These are phyloP conservation scores for Asbolus verrucosus DNA, from an alignment of 1,140 invertebrate genomes.

Conservation along the genomic window DNA sequence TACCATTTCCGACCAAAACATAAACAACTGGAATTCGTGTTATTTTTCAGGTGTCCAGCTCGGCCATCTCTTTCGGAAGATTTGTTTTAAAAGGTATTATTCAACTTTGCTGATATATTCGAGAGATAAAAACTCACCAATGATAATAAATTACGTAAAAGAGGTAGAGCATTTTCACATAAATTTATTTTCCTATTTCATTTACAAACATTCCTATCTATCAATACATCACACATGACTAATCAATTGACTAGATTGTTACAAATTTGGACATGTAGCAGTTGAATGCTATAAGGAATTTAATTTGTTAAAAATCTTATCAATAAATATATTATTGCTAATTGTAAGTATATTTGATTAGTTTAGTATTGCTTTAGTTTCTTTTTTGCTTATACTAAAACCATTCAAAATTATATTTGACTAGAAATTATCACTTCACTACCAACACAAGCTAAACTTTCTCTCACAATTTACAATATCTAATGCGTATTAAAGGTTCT, in stretches of 20 bases:
- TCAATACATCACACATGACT: slow-evolving; percentile 34
- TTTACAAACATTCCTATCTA: slow-evolving; percentile 22
- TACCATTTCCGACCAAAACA: too few species aligned
- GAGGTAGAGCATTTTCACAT: too few species aligned
- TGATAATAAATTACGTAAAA: too few species aligned
- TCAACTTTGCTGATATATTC: too few species aligned
- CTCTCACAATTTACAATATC: slow-evolving; percentile 11
- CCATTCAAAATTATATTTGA: background rate
- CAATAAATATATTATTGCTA: slow-evolving; percentile 10
- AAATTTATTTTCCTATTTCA: slow-evolving; percentile 33
- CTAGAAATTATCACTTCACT: slow-evolving; percentile 15
- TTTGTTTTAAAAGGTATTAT: too few species aligned
- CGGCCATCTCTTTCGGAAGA: too few species aligned
- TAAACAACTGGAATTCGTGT: too few species aligned
- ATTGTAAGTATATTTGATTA: slow-evolving; percentile 8
- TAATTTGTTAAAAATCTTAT: slow-evolving; percentile 19
- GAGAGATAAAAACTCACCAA: too few species aligned
- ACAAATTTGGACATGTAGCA: slow-evolving; percentile 41
- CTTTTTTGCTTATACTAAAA: slow-evolving; percentile 11
- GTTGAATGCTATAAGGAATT: slow-evolving; percentile 5
- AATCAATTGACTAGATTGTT: slow-evolving; percentile 44
- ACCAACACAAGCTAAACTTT: slow-evolving; percentile 18
- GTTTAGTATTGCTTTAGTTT: slow-evolving; percentile 17
- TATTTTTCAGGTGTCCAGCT: too few species aligned
- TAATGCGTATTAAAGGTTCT: background rate